These are phyloP conservation scores for Centruroides sculpturatus DNA, from an alignment of 1,140 invertebrate genomes.

Conservation along the genomic window DNA sequence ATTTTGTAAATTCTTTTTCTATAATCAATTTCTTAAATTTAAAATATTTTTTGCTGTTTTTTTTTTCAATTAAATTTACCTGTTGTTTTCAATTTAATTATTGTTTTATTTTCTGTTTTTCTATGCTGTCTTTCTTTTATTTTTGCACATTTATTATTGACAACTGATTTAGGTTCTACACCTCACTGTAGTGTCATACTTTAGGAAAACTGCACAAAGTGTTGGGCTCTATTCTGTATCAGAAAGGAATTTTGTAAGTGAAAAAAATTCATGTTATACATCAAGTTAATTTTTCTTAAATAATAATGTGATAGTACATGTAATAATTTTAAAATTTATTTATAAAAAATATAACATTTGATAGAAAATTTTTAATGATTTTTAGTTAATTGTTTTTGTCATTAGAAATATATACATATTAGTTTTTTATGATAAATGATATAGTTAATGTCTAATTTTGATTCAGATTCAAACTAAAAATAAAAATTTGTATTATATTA, in stretches of 20 bases:
- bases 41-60: neutral
- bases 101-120: neutral
- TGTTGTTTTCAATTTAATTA: neutral
- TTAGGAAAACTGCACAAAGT: constrained; percentile 12
- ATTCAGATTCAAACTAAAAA: too few species aligned
- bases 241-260: constrained; percentile 9
- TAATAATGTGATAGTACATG: neutral
- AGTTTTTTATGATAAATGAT: too few species aligned
- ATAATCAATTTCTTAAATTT: neutral
- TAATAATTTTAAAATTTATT: neutral
- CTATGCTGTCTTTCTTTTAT: constrained; percentile 5
- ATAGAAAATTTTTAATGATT: too few species aligned
- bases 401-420: too few species aligned
- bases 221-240: constrained; percentile 10
- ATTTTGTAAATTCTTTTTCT: neutral
- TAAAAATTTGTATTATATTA: too few species aligned
- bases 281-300: neutral
- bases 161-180: constrained; percentile 17
- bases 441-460: too few species aligned
- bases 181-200: constrained; percentile 20
- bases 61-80: neutral
- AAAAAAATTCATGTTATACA: neutral
- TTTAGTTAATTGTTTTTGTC: too few species aligned
- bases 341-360: neutral
- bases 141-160: constrained; percentile 7